phyloP scores from a whole-genome alignment of 2,113 vertebrate genomes.

The Trochalopteron elliotii region DNA sequence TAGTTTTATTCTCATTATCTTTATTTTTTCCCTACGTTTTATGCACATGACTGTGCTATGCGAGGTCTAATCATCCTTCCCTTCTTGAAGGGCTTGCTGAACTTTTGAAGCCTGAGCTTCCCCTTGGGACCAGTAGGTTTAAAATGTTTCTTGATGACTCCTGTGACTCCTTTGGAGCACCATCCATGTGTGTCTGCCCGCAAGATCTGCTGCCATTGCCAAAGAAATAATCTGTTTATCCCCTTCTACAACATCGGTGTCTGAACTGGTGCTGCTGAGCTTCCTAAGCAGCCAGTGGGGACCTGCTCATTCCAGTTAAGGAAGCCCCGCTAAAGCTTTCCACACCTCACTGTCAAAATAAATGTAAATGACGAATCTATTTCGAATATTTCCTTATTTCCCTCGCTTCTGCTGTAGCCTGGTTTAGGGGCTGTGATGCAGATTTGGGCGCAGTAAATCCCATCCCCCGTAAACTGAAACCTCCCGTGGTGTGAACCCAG shows the following conservation, averaged over 20 bases:
- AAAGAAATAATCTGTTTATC: neutral
- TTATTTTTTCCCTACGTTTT: neutral
- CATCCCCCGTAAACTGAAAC: neutral
- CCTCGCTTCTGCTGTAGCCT: neutral
- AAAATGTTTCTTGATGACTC: neutral
- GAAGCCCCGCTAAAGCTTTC: neutral
- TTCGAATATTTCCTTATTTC: neutral
- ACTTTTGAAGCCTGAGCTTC: neutral
- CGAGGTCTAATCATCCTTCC: neutral
- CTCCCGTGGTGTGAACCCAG: accelerated
- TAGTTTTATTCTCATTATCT: neutral
- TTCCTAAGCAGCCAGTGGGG: neutral
- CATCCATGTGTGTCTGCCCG: neutral
- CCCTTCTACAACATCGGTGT: neutral
- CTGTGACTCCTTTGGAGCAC: neutral
- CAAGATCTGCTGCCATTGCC: neutral
- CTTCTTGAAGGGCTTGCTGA: neutral
- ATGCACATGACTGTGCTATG: neutral
- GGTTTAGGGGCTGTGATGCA: neutral
- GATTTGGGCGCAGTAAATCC: neutral
- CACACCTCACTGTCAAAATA: neutral
- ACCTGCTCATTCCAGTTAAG: neutral
- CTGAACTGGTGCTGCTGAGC: neutral
- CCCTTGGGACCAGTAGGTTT: neutral
- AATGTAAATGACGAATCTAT: neutral